Conservation (phyloP, 2,888 invertebrate species). For the Ochropleura plecta region DNA sequence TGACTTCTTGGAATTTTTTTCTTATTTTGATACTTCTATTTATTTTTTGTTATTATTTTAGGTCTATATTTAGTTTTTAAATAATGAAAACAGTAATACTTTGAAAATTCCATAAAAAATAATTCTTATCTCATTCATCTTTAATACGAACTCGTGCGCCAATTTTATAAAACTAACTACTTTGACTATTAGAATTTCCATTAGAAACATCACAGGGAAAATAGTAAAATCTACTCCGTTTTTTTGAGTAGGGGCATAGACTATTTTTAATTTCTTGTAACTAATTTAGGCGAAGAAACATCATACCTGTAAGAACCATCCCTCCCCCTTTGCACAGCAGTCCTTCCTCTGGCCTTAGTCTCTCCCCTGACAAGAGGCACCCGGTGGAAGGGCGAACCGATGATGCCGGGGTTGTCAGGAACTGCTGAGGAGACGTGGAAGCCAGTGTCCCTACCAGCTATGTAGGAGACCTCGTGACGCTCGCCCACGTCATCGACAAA, state of each 20-base stretch:
- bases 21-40: too few species aligned
- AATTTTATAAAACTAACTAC: neutral
- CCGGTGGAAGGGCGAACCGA: constrained; percentile 92
- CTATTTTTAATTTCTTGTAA: neutral
- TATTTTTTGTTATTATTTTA: too few species aligned
- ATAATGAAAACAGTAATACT: too few species aligned
- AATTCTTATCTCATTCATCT: neutral
- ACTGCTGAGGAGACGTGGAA: constrained; percentile 93
- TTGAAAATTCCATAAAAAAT: too few species aligned
- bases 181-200: neutral
- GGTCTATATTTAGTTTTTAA: too few species aligned
- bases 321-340: constrained; percentile 93
- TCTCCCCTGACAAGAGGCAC: constrained; percentile 92
- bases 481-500: constrained; percentile 94
- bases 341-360: constrained; percentile 92
- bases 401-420: constrained; percentile 92
- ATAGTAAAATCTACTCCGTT: neutral
- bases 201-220: neutral
- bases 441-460: constrained; percentile 94
- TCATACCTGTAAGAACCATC: constrained; percentile 93
- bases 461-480: constrained; percentile 93
- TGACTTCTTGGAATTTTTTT: too few species aligned
- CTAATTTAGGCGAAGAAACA: neutral
- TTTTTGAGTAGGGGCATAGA: neutral
- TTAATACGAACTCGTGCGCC: neutral